Evolutionary conservation across 2,888 invertebrate species (phyloP), one percentile per base, ranked within the genome.

Genomic region (Spodoptera exigua): DNA sequence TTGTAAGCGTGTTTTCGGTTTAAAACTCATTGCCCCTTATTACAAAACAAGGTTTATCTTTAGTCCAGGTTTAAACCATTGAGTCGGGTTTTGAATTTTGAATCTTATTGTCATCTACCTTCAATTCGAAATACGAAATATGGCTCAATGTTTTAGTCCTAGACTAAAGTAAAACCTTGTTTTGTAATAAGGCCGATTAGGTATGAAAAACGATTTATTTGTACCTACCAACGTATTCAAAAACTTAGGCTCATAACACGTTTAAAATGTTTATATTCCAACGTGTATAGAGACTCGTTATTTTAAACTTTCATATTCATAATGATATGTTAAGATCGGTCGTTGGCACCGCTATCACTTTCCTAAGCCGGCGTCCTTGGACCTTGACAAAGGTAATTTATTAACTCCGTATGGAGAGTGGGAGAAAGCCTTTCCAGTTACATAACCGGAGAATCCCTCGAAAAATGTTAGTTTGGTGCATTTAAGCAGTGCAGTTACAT

Each of bases 351-450:
- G 41, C 18, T 56, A 14, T 73, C 63, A 67, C 56, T 69, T 66
- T 68, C 53, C 34, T 61, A 56, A 54, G 47, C 46, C 9, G 55
- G 14, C 17, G 76, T 47, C 76, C 79, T 77, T 78, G 80, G 76
- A 48, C 75, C 79, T 76, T 77, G 80, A 68, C 66, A 67, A 49
- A 57, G 68, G 47, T 52, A n/a, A 45, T 68, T 52, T 63, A 59
- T 55, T 54, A 61, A 51, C 5, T 34, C 58, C 36, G 48, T 47
- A 56, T 47, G 47, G 45, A 57, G 78, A 78, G 79, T 73, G 79
- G 79, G 79, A 78, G 78, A 79, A 79, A 79, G 78, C 65, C 63
- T 47, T 67, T 56, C 76, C 41, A 41, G 21, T 70, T 74, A 78
- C 76, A 65, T 67, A 75, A 77, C 60, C n/a, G 45, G 44, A 41